Conservation (phyloP, 2,113 vertebrate species). For the Neogale vison region DNA sequence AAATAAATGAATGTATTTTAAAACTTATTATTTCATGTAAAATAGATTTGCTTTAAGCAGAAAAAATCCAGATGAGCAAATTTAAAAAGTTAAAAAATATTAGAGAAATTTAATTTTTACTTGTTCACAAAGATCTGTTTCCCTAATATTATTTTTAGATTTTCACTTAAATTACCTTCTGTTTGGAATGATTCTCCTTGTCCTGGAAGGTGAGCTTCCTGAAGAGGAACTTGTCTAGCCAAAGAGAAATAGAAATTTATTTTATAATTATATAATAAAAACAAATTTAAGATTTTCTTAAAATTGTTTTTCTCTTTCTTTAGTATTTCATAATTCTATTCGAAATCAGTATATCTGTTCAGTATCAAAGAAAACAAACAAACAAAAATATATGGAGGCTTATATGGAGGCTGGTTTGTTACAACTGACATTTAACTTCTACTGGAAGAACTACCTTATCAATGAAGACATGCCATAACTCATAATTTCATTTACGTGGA, state of each 20-base stretch:
- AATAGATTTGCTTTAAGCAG: conserved; percentile 37
- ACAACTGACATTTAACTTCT: neutral
- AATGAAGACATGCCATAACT: neutral
- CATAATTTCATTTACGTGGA: neutral
- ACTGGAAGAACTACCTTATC: neutral
- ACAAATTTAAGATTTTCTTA: conserved; percentile 27
- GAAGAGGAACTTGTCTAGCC: conserved; percentile 51
- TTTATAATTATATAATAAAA: conserved; percentile 52
- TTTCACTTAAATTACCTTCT: conserved; percentile 61
- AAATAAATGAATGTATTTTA: neutral
- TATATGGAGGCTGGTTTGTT: neutral
- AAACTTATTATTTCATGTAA: conserved; percentile 18
- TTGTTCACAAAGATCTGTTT: conserved; percentile 1
- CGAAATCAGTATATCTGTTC: neutral
- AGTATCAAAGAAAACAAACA: neutral
- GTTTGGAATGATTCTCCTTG: neutral
- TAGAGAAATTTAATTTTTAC: neutral
- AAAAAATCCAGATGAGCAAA: neutral
- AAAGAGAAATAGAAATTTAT: conserved; percentile 71
- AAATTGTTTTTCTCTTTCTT: neutral
- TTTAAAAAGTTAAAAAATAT: conserved; percentile 41
- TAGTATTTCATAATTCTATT: conserved; percentile 36
- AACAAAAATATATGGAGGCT: neutral
- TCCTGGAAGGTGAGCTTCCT: conserved; percentile 33
- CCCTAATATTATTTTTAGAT: conserved; percentile 40